phyloP scores from a whole-genome alignment of 2,797 vertebrate species.

The Myripristis murdjan region DNA sequence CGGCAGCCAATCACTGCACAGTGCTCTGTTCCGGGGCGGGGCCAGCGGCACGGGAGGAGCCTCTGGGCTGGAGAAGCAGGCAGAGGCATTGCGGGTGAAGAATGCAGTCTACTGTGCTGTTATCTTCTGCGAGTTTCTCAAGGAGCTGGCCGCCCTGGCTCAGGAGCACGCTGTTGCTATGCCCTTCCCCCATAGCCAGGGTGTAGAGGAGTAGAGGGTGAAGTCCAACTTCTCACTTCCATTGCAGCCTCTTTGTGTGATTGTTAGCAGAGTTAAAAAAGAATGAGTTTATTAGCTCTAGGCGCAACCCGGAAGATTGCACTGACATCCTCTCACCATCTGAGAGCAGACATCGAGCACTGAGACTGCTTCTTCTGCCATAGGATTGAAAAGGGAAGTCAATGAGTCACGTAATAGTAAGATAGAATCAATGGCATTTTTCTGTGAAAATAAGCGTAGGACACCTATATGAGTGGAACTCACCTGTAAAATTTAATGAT shows the following conservation, averaged over 20 bases:
- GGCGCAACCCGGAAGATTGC: background rate
- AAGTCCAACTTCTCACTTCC: slow-evolving; percentile 30
- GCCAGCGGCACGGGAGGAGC: slow-evolving; percentile 43
- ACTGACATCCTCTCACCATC: slow-evolving; percentile 12
- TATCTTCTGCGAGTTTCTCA: slow-evolving; percentile 97
- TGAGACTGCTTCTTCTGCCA: slow-evolving; percentile 36
- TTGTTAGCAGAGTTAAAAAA: background rate
- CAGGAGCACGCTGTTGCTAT: slow-evolving; percentile 94
- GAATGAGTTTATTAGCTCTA: background rate
- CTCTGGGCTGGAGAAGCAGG: slow-evolving; percentile 88
- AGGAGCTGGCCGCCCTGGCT: slow-evolving; percentile 95
- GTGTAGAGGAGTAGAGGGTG: slow-evolving; percentile 85
- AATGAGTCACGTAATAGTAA: slow-evolving; percentile 14
- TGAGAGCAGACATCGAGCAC: slow-evolving; percentile 49
- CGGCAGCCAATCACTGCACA: slow-evolving; percentile 88
- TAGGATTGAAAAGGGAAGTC: slow-evolving; percentile 8
- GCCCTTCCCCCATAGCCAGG: slow-evolving; percentile 88
- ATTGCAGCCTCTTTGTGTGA: background rate
- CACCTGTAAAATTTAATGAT: slow-evolving; percentile 68
- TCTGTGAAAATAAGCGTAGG: slow-evolving; percentile 64
- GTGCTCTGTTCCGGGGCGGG: slow-evolving; percentile 84
- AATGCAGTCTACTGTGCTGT: slow-evolving; percentile 97
- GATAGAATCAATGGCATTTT: slow-evolving; percentile 45
- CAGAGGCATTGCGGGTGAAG: slow-evolving; percentile 93
- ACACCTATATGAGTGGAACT: slow-evolving; percentile 57